Evolutionary conservation across 2,113 vertebrate genomes (phyloP).

Genomic region (Rhinolophus ferrumequinum): DNA sequence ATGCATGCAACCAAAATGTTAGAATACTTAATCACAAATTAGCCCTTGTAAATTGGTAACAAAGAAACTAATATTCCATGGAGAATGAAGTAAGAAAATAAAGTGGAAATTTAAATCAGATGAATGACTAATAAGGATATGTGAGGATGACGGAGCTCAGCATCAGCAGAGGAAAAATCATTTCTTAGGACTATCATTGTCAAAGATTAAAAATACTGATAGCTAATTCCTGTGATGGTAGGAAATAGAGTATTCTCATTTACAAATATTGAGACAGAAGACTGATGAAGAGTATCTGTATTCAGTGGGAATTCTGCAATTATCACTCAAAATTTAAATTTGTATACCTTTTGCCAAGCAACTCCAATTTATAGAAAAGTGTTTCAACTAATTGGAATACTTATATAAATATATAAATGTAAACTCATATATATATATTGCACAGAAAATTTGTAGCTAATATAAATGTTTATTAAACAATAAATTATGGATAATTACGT

Average conservation of each 20-base stretch:
- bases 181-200: not conserved
- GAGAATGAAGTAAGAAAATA: slow-evolving; percentile 36
- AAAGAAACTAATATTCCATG: slow-evolving; percentile 25
- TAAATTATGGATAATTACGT: not conserved
- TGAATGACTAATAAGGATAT: slow-evolving; percentile 34
- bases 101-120: slow-evolving; percentile 36
- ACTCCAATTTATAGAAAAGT: not conserved
- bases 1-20: not conserved
- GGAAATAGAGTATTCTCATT: not conserved
- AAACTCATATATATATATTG: not conserved
- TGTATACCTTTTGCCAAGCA: not conserved
- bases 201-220: slow-evolving; percentile 27
- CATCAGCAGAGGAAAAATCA: slow-evolving; percentile 36
- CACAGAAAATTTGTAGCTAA: not conserved
- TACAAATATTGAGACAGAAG: not conserved
- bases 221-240: not conserved
- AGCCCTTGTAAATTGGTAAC: slow-evolving; percentile 1
- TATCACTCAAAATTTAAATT: slow-evolving; percentile 14
- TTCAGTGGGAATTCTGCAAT: not conserved
- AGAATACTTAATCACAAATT: slow-evolving; percentile 28
- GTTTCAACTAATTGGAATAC: not conserved
- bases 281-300: not conserved
- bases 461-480: not conserved
- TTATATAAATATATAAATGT: not conserved
- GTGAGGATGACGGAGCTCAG: not conserved